Evolutionary conservation across 2,888 invertebrate species (phyloP).

Genomic region (Meteorus cinctellus): DNA sequence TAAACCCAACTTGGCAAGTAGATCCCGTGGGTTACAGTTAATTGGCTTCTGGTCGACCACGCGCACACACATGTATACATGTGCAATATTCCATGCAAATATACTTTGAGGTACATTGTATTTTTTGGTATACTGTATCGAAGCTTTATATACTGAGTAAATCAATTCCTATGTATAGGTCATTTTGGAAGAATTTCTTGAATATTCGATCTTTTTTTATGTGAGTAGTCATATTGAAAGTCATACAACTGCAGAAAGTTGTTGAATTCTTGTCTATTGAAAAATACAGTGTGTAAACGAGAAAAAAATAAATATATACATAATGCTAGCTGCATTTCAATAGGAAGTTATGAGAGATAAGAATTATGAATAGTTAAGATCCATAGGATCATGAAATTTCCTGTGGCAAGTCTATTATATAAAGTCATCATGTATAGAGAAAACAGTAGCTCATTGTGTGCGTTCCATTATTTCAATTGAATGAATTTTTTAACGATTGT

Average conservation of each 20-base stretch:
- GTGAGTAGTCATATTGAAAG: too few relatives aligned
- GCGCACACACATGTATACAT: constrained; percentile 8
- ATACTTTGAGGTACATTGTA: background rate
- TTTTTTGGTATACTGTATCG: background rate
- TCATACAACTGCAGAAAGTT: background rate
- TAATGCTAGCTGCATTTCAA: background rate
- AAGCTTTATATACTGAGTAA: background rate
- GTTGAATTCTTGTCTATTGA: too few relatives aligned
- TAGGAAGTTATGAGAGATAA: background rate
- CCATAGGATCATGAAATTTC: background rate
- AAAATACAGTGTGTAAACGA: background rate
- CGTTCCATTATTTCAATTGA: constrained; percentile 5
- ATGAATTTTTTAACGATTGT: constrained; percentile 10
- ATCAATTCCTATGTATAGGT: background rate
- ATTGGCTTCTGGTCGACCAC: constrained; percentile 60
- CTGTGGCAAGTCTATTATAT: constrained; percentile 6
- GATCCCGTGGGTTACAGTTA: constrained; percentile 66
- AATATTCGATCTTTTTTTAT: background rate
- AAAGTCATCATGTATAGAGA: background rate
- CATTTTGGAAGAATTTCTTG: background rate
- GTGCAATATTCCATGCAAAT: background rate
- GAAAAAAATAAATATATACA: background rate
- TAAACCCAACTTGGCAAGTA: constrained; percentile 63
- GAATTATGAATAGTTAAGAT: background rate
- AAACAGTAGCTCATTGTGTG: constrained; percentile 4